Base-by-base conservation (phyloP, 2,113 vertebrate genomes). In the Triplophysa tibetana region DNA sequence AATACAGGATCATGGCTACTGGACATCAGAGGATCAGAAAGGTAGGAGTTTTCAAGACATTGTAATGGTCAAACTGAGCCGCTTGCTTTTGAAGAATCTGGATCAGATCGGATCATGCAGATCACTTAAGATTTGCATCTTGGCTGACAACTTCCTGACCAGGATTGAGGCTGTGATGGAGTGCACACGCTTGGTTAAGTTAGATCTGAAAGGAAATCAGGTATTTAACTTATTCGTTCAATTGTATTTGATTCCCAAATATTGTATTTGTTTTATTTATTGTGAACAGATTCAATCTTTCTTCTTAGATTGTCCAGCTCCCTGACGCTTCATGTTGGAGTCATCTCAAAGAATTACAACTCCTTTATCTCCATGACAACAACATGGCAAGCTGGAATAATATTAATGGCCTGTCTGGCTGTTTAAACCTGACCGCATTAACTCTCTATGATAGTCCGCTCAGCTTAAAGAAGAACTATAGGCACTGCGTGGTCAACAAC, bases 331-430 rank as follows among this genome's bases (percentile, higher is more conserved):
- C 24, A 13, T 93, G 92, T 88, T 92, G 93, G 93, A 81, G 67
- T 45, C 65, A 83, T 61, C 70, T 89, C 41, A 89, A 84, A 84
- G 64, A 85, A 50, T 75, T 93, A 29, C 88, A 85, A 64, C 83
- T 94, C 0, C 89, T 94, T 0, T 91, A 87, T 88, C 90, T 93
- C 58, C 88, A 89, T 81, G 85, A 92, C 83, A 94, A 93, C 79
- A 85, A 66, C 8, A 87, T 91, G 83, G 62, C 77, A 61, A 85
- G 84, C 70, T 72, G 87, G 80, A 83, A 83, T 62, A 85, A 88
- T 64, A 24, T 92, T 8, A 82, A 81, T 65, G 86, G 86, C 0
- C 81, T 94, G 79, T 90, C 90, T 61, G 85, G 73, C 13, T 91
- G 91, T 83, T 82, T 82, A 38, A 86, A 69, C 19, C 89, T 92